These are phyloP conservation scores for Iguana delicatissima DNA, from an alignment of 2,797 vertebrate genomes.

Conservation along the genomic window DNA sequence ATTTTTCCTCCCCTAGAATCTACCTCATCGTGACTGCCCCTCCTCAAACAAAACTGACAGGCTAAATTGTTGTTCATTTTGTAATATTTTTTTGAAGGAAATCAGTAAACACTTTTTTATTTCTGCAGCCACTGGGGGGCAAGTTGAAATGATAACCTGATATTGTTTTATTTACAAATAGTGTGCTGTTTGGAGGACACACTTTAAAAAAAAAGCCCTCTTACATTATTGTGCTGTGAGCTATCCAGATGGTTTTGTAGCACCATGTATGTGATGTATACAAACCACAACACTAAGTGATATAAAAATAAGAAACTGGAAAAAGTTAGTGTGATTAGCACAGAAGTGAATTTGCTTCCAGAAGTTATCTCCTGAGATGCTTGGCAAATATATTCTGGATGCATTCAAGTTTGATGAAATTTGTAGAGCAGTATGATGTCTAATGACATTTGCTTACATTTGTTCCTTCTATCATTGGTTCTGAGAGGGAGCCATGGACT, in stretches of 20 bases:
- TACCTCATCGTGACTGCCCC: not conserved
- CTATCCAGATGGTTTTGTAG: not conserved
- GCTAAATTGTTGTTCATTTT: not conserved
- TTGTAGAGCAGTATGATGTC: no score
- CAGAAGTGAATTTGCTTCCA: no score
- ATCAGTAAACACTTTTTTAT: not conserved
- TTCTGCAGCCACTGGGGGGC: not conserved
- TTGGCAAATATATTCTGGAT: no score
- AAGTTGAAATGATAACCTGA: not conserved
- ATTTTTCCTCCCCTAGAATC: not conserved
- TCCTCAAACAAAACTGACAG: not conserved
- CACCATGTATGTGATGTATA: not conserved
- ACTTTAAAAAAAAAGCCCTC: not conserved
- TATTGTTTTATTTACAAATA: not conserved
- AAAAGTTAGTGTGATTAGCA: no score
- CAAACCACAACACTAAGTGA: not conserved
- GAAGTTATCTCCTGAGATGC: no score
- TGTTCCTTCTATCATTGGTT: no score
- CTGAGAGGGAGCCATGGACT: no score
- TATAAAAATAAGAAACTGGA: no score
- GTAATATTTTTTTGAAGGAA: not conserved
- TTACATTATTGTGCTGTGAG: not conserved
- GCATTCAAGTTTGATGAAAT: no score
- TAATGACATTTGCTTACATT: no score
- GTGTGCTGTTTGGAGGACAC: not conserved